These are phyloP conservation scores for Entomyzon cyanotis DNA, from an alignment of 2,113 vertebrate species.

Conservation along the genomic window DNA sequence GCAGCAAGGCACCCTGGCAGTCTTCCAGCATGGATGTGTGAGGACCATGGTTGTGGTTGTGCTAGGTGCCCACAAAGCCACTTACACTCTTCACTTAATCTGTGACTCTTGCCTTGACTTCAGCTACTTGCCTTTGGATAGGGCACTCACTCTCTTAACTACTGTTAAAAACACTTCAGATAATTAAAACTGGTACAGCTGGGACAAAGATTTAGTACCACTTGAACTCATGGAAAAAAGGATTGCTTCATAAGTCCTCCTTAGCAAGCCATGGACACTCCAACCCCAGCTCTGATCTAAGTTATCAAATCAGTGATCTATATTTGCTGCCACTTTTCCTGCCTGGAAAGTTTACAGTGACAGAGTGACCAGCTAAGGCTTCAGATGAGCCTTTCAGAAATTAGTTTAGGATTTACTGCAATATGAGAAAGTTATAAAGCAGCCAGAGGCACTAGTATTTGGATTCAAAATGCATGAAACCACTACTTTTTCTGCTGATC, in stretches of 20 bases:
- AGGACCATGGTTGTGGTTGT: fast-evolving
- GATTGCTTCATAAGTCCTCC: neutral
- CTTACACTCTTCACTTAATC: neutral
- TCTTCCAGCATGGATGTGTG: neutral
- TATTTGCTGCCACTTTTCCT: neutral
- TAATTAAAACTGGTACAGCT: neutral
- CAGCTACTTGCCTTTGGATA: neutral
- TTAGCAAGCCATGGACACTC: neutral
- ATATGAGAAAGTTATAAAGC: neutral
- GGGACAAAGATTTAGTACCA: neutral
- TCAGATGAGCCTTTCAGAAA: neutral
- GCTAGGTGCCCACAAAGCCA: neutral
- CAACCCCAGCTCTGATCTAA: neutral
- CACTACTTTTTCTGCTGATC: neutral
- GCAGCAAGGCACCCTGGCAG: neutral
- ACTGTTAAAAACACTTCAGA: neutral
- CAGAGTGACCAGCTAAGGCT: neutral
- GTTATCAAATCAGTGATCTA: neutral
- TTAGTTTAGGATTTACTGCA: neutral
- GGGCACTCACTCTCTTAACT: neutral
- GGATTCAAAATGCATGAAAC: neutral
- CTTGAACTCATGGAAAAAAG: neutral
- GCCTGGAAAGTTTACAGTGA: neutral
- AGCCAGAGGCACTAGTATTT: neutral
- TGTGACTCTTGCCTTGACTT: neutral